These are phyloP conservation scores for Toxotes jaculatrix DNA, from an alignment of 2,113 vertebrate genomes.

Conservation along the genomic window DNA sequence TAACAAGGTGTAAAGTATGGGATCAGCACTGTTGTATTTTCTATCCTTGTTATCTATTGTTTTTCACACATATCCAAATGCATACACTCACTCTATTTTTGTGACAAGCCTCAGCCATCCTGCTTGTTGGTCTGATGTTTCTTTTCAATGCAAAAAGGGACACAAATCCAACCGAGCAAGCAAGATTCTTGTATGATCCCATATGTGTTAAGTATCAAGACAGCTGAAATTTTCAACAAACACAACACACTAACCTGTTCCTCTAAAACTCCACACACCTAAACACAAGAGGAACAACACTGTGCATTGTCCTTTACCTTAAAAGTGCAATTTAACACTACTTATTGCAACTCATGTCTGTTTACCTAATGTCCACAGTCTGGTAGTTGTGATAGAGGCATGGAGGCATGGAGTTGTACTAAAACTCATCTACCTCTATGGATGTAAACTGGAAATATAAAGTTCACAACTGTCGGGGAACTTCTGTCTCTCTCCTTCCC, in stretches of 20 bases:
- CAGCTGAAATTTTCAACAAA: too few relatives aligned
- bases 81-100: background rate
- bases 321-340: background rate
- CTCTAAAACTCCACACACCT: background rate
- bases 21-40: background rate
- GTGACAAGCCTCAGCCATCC: background rate
- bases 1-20: background rate
- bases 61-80: background rate
- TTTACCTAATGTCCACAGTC: background rate
- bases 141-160: too few relatives aligned
- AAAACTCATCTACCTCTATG: background rate
- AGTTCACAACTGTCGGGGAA: too few relatives aligned
- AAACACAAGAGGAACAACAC: background rate
- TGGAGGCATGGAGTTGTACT: background rate
- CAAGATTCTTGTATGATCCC: background rate
- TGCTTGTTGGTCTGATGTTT: too few relatives aligned
- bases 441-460: background rate
- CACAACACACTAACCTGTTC: background rate
- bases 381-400: background rate
- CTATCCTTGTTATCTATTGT: background rate
- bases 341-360: background rate
- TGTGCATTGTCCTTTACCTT: background rate
- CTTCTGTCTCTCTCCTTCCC: too few relatives aligned
- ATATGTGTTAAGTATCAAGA: background rate
- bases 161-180: too few relatives aligned